A percentile compares a stretch with the other conserved stretches of the same genome.
Conservation (phyloP, 2,797 vertebrate species). For the Acipenser transmontanus region DNA sequence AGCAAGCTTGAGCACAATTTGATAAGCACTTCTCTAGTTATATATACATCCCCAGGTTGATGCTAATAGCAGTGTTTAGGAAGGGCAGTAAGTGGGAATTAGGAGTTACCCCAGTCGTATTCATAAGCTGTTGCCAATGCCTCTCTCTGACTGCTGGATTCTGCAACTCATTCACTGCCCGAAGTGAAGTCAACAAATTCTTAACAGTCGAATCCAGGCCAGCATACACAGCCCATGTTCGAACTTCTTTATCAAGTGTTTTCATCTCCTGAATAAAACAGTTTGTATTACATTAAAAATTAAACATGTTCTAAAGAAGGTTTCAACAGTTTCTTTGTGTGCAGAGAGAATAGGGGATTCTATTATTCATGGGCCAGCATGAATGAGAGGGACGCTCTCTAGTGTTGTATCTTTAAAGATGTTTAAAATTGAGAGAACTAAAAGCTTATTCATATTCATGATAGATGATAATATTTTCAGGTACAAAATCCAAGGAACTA, state of each 20-base stretch:
- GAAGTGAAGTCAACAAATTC: slow-evolving; percentile 61
- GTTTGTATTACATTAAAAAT: background rate
- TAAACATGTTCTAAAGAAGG: too few species aligned
- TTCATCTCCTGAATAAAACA: slow-evolving; percentile 54
- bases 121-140: slow-evolving; percentile 69
- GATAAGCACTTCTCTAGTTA: too few species aligned
- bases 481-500: too few species aligned
- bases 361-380: background rate
- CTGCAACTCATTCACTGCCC: slow-evolving; percentile 67
- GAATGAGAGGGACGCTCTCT: background rate
- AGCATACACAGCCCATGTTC: slow-evolving; percentile 52
- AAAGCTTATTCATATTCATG: too few species aligned
- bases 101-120: slow-evolving; percentile 43
- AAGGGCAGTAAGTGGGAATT: background rate
- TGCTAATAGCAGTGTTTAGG: background rate
- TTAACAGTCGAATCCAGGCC: slow-evolving; percentile 59
- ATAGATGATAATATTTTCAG: too few species aligned
- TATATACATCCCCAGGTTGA: too few species aligned
- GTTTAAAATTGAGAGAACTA: background rate
- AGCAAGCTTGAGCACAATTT: too few species aligned
- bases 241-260: slow-evolving; percentile 64
- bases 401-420: background rate
- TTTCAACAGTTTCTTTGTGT: too few species aligned
- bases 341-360: too few species aligned
- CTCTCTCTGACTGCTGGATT: slow-evolving; percentile 53